Evolutionary conservation across 2,113 vertebrate genomes (phyloP).

Genomic region (Poecilia latipinna): DNA sequence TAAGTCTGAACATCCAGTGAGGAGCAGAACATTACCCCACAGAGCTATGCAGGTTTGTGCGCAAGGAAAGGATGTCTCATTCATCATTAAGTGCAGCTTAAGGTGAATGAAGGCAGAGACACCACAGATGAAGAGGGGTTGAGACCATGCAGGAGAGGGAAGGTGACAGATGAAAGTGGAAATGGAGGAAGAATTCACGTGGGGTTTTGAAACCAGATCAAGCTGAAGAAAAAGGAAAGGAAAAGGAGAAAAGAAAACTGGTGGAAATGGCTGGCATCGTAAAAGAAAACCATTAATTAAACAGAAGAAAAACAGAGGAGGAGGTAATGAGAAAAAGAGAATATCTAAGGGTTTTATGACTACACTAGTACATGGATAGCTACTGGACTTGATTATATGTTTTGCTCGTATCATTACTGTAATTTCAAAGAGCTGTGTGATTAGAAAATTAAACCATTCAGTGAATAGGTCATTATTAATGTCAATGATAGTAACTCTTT

Average conservation of each 20-base stretch:
- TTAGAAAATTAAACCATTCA: not conserved
- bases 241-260: conserved; percentile 4
- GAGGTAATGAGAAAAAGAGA: not conserved
- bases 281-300: conserved; percentile 26
- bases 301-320: conserved; percentile 2
- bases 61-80: conserved; percentile 54
- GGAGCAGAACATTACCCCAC: conserved; percentile 36
- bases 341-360: not conserved
- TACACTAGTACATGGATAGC: conserved; percentile 2
- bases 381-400: not conserved
- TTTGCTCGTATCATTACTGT: conserved; percentile 18
- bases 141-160: conserved; percentile 26
- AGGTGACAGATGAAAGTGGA: conserved; percentile 42
- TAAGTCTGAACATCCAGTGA: conserved; percentile 38
- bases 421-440: conserved; percentile 10
- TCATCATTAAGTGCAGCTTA: conserved; percentile 69
- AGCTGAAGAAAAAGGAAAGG: conserved; percentile 1
- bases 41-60: conserved; percentile 40
- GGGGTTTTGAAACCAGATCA: conserved; percentile 44
- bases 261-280: not conserved
- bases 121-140: conserved; percentile 30
- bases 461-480: conserved; percentile 8
- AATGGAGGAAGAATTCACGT: conserved; percentile 35
- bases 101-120: conserved; percentile 52
- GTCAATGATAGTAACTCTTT: not conserved